These are phyloP conservation scores for Bambusicola thoracicus DNA, from an alignment of 2,113 vertebrate species.

Conservation along the genomic window DNA sequence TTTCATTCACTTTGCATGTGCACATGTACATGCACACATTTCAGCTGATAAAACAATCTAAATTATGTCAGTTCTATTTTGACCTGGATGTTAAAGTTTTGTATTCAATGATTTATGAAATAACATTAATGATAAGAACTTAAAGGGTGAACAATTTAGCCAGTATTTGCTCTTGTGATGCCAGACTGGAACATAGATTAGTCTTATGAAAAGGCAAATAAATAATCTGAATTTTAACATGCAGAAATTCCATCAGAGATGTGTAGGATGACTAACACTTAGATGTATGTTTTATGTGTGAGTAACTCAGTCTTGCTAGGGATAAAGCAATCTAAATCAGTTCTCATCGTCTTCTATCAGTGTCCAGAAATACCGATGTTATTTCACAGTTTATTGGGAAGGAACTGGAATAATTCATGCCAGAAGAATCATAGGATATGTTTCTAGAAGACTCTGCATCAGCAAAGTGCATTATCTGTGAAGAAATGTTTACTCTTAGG, in stretches of 20 bases:
- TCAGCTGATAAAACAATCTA: neutral
- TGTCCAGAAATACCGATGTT: slow-evolving; percentile 3
- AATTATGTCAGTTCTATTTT: neutral
- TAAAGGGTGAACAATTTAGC: neutral
- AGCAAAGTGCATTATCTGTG: neutral
- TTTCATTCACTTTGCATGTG: neutral
- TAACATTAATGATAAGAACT: neutral
- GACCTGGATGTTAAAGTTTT: neutral
- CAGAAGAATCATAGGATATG: neutral
- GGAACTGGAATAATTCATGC: neutral
- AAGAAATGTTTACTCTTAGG: neutral
- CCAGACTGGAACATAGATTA: neutral
- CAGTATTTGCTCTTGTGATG: neutral
- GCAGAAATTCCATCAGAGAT: neutral
- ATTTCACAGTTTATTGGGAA: slow-evolving; percentile 48
- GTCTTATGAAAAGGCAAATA: neutral
- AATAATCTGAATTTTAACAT: neutral
- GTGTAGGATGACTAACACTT: neutral
- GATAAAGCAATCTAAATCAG: neutral
- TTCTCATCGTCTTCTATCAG: neutral
- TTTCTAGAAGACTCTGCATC: neutral
- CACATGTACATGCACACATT: rapidly evolving
- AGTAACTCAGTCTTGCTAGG: neutral
- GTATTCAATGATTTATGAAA: neutral
- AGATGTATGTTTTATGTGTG: neutral